Percentiles rank a stretch among this genome's conserved stretches.
phyloP scores from a whole-genome alignment of 2,797 vertebrate genomes.

The Darevskia mixta region DNA sequence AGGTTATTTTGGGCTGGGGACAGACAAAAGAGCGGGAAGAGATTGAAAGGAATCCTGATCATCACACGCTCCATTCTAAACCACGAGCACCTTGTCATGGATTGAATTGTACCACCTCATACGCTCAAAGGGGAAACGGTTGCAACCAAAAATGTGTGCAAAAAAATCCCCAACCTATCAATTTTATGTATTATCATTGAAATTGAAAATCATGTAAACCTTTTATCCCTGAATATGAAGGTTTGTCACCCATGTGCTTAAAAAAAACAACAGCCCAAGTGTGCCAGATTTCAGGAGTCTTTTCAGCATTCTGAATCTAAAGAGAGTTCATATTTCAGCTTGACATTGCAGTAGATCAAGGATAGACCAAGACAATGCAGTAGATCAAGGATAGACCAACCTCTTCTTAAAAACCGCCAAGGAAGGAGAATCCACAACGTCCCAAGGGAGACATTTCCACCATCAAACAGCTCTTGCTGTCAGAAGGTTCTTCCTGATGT shows the following conservation, averaged over 20 bases:
- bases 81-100: background rate
- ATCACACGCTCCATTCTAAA: background rate
- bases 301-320: background rate
- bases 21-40: background rate
- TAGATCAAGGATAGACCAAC: background rate
- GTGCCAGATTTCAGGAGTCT: background rate
- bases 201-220: background rate
- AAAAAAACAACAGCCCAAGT: background rate
- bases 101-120: background rate
- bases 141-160: background rate
- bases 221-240: background rate
- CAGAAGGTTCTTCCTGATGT: too few relatives aligned
- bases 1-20: slow-evolving; percentile 87
- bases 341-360: background rate
- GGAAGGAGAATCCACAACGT: too few relatives aligned
- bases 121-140: background rate
- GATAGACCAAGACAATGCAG: background rate
- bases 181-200: background rate
- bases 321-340: background rate
- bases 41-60: background rate
- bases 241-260: background rate
- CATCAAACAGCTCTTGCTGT: too few relatives aligned
- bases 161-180: background rate
- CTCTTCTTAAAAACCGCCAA: too few relatives aligned
- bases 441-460: too few relatives aligned